Percentiles rank a stretch among this genome's conserved stretches.
phyloP scores from a whole-genome alignment of 2,888 invertebrate species.

The Macrosiphum euphorbiae region DNA sequence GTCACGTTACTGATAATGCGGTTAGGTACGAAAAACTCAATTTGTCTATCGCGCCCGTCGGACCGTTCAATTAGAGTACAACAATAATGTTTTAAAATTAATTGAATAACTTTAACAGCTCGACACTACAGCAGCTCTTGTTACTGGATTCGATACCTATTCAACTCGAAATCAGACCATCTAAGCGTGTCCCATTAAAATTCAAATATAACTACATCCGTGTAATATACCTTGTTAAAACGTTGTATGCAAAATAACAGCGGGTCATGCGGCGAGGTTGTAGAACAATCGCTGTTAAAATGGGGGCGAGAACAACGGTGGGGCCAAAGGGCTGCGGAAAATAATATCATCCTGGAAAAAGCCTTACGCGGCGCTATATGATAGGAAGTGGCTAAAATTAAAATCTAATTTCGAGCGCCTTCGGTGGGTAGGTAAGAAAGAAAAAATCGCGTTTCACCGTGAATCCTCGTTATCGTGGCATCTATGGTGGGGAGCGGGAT shows the following conservation, averaged over 20 bases:
- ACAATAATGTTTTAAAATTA: not conserved
- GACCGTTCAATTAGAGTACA: not conserved
- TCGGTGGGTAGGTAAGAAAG: not conserved
- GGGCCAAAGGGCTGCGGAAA: not conserved
- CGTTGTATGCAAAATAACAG: not conserved
- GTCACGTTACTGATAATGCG: not conserved
- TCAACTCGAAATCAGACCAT: not conserved
- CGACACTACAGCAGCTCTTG: not conserved
- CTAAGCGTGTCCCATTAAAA: not conserved
- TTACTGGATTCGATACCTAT: not conserved
- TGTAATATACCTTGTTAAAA: not conserved
- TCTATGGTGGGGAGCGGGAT: not conserved
- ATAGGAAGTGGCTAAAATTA: constrained; percentile 22
- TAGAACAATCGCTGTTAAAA: not conserved
- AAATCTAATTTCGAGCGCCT: constrained; percentile 25
- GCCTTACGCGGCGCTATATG: not conserved
- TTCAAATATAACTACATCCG: not conserved
- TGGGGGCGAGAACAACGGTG: not conserved
- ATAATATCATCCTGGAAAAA: not conserved
- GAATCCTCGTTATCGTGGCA: constrained; percentile 24
- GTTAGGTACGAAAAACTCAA: not conserved
- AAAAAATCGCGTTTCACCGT: constrained; percentile 5
- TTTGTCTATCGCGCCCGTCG: not conserved
- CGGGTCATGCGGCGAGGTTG: not conserved
- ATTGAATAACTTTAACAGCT: not conserved